These are phyloP conservation scores for Scylla paramamosain DNA, from an alignment of 1,140 invertebrate genomes.

Conservation along the genomic window DNA sequence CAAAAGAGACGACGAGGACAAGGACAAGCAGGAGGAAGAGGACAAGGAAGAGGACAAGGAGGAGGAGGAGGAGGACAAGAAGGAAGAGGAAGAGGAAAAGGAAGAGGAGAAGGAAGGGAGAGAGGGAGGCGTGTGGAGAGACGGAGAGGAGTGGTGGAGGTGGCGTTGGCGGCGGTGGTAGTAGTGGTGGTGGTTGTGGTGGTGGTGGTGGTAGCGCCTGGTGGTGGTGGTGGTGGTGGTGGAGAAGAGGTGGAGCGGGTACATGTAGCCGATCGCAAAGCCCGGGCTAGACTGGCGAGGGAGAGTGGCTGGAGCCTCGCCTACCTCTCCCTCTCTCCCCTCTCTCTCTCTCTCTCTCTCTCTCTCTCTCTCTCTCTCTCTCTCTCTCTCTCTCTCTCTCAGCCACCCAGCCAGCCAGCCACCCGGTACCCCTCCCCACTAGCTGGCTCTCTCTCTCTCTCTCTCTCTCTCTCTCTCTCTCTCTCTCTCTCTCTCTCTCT, in stretches of 20 bases:
- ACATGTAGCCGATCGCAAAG: slow-evolving; percentile 23
- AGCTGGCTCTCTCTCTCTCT: too few species aligned
- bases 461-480: too few species aligned
- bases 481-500: too few species aligned
- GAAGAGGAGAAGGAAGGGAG: not conserved
- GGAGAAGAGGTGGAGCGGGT: slow-evolving; percentile 28
- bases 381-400: too few species aligned
- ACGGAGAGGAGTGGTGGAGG: slow-evolving; percentile 31
- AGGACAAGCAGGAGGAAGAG: too few species aligned
- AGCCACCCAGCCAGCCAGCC: too few species aligned
- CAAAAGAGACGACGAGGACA: too few species aligned
- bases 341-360: too few species aligned
- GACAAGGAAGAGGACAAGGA: not conserved
- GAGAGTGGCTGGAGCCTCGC: too few species aligned
- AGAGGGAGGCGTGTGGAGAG: not conserved
- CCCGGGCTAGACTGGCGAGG: slow-evolving; percentile 17
- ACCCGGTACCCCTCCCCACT: too few species aligned
- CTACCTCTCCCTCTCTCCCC: too few species aligned
- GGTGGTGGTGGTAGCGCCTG: not conserved
- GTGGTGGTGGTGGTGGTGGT: slow-evolving; percentile 24
- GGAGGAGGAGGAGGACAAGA: not conserved
- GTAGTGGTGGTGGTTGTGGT: not conserved
- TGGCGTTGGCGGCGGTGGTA: not conserved
- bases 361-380: too few species aligned
- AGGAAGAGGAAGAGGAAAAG: not conserved